Base-by-base conservation (phyloP, 2,797 vertebrate species). In the Chromis chromis region DNA sequence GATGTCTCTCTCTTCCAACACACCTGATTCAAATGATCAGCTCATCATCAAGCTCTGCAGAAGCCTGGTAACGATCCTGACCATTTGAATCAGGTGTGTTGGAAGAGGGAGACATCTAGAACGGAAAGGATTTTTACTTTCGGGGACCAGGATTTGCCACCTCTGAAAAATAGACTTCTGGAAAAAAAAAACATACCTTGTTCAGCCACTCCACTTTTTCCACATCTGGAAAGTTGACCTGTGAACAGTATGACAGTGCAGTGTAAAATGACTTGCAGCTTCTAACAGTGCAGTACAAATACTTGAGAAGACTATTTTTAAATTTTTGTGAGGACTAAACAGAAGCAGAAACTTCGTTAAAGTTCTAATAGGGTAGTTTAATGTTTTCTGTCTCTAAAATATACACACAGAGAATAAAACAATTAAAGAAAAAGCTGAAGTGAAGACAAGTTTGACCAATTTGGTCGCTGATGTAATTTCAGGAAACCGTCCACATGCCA, bases 151-250 rank as follows among this genome's bases (percentile, higher is more conserved):
- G n/a, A n/a, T n/a, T n/a, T n/a, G n/a, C n/a, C n/a, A n/a, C n/a
- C n/a, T n/a, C n/a, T n/a, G n/a, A 25, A 58, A 58, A 36, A 12
- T 31, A 57, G 4, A 46, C 4, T 44, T 14, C 6, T 65, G 55
- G n/a, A n/a, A 2, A 25, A 11, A 52, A 14, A 67, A n/a, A 4
- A 44, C 65, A 33, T 93, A 98, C 97, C 96, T 98, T 98, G 82
- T 98, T 98, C 19, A 98, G 74, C 97, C 97, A 98, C 75, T 98
- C 97, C 0, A 93, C 96, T 89, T 97, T 95, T 78, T 98, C 97
- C 82, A 97, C 95, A 31, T 98, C 97, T 24, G 96, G 96, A 83
- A 97, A 97, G 88, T 93, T 96, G 81, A 98, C 95, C 97, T 98
- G 89, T 67, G 50, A 76, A 91, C 19, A 75, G 83, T 57, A 31